These are phyloP conservation scores for Zenarchopterus dispar DNA, from an alignment of 2,797 vertebrate genomes.

Conservation along the genomic window DNA sequence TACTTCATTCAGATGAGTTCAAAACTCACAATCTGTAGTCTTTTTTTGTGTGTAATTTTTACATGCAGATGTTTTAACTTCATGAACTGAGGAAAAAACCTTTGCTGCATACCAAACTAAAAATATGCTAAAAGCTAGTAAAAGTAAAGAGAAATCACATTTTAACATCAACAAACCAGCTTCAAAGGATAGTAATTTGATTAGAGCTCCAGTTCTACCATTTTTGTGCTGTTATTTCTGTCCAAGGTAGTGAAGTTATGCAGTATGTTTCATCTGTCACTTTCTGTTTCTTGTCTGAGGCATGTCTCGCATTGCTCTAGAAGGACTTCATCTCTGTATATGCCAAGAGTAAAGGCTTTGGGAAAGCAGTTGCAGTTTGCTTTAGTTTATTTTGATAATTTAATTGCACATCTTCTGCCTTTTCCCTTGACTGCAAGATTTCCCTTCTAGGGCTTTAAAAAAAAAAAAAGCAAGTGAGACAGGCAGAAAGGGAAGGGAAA, in stretches of 20 bases:
- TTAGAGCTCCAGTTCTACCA: not conserved
- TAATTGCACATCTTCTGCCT: slow-evolving; percentile 41
- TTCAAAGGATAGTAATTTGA: too few species aligned
- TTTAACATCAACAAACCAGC: too few species aligned
- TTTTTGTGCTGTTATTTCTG: slow-evolving; percentile 27
- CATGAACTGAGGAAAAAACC: too few species aligned
- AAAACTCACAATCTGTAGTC: too few species aligned
- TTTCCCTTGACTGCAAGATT: slow-evolving; percentile 26
- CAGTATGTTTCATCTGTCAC: slow-evolving; percentile 57
- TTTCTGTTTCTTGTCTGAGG: slow-evolving; percentile 42
- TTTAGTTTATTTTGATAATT: slow-evolving; percentile 34
- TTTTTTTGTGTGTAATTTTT: too few species aligned
- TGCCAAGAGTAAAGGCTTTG: slow-evolving; percentile 36
- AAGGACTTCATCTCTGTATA: slow-evolving; percentile 8
- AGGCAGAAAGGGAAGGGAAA: slow-evolving; percentile 36
- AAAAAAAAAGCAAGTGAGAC: slow-evolving; percentile 15
- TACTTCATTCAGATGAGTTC: too few species aligned
- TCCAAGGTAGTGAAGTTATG: slow-evolving; percentile 32
- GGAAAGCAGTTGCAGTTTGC: slow-evolving; percentile 28
- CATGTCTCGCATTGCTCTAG: slow-evolving; percentile 24
- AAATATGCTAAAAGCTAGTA: too few species aligned
- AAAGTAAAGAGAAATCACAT: too few species aligned
- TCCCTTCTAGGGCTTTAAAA: slow-evolving; percentile 16
- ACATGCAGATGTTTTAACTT: too few species aligned
- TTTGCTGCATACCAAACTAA: too few species aligned